These are phyloP conservation scores for Pelusios castaneus DNA, from an alignment of 2,113 vertebrate species.

Conservation along the genomic window DNA sequence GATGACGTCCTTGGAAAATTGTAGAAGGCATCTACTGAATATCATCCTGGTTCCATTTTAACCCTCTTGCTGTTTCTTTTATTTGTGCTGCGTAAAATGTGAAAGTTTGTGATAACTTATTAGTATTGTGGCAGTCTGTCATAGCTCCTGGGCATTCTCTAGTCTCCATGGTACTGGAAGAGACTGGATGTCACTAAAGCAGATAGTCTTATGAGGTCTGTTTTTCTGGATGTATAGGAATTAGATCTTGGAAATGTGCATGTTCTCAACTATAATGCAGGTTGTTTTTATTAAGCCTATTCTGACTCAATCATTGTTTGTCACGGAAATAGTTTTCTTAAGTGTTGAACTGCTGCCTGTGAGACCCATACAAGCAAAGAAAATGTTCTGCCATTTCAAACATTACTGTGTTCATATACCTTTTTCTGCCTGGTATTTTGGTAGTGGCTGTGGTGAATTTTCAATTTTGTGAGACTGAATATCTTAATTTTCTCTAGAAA, in stretches of 20 bases:
- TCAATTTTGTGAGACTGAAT: neutral
- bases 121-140: neutral
- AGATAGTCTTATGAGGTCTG: neutral
- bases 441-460: neutral
- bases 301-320: slow-evolving; percentile 26
- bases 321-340: slow-evolving; percentile 27
- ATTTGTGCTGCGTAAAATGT: slow-evolving; percentile 47
- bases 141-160: slow-evolving; percentile 7
- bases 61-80: slow-evolving; percentile 42
- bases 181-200: neutral
- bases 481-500: neutral
- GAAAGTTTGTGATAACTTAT: slow-evolving; percentile 58
- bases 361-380: neutral
- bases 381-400: slow-evolving; percentile 26
- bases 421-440: slow-evolving; percentile 7
- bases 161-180: neutral
- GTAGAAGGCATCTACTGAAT: slow-evolving; percentile 57
- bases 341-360: slow-evolving; percentile 15
- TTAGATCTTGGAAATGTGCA: neutral
- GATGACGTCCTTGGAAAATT: slow-evolving; percentile 43
- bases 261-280: neutral
- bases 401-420: neutral
- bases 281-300: slow-evolving; percentile 17
- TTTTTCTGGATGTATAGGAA: neutral
- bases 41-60: slow-evolving; percentile 59